These are phyloP conservation scores for Cassiopea andromeda DNA, from an alignment of 30 jellyfish, hydroid and myxozoan species.

Conservation along the genomic window DNA sequence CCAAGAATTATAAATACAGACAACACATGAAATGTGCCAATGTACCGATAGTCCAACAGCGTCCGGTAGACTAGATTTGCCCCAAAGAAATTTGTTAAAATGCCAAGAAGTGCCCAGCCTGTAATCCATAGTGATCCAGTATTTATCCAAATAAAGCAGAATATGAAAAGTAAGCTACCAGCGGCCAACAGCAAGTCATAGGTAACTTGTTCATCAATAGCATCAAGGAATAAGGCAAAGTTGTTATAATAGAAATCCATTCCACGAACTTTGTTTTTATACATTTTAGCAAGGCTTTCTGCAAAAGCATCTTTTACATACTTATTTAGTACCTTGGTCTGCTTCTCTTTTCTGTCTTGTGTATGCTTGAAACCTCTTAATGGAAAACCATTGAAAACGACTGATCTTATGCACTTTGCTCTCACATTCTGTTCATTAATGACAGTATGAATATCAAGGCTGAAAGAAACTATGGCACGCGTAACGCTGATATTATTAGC, in stretches of 20 bases:
- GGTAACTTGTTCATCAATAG: slow-evolving; percentile 87
- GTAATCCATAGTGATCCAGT: slow-evolving; percentile 98
- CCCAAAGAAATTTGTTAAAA: slow-evolving; percentile 92
- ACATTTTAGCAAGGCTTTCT: slow-evolving; percentile 53
- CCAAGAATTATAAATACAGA: slow-evolving; percentile 95
- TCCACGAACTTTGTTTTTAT: slow-evolving; percentile 77
- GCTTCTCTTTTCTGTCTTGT: slow-evolving; percentile 84
- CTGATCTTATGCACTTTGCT: slow-evolving; percentile 80
- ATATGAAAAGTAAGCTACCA: slow-evolving; percentile 89
- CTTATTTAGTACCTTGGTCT: slow-evolving; percentile 36
- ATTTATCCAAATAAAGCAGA: slow-evolving; percentile 90
- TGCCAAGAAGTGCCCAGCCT: slow-evolving; percentile 94
- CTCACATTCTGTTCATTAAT: slow-evolving; percentile 24
- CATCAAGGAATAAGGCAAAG: slow-evolving; percentile 83
- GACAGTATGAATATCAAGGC: slow-evolving; percentile 67
- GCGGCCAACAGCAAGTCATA: slow-evolving; percentile 94
- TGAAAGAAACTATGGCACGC: slow-evolving; percentile 79
- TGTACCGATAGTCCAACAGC: slow-evolving; percentile 83
- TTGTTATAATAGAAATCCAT: slow-evolving; percentile 76
- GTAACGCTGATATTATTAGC: slow-evolving; percentile 78
- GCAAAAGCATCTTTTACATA: slow-evolving; percentile 79
- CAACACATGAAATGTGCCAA: slow-evolving; percentile 93
- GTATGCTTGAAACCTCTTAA: slow-evolving; percentile 79
- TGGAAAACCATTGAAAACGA: slow-evolving; percentile 87
- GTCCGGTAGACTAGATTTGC: slow-evolving; percentile 92